phyloP scores from a whole-genome alignment of 2,113 vertebrate genomes.

The Sturnus vulgaris region DNA sequence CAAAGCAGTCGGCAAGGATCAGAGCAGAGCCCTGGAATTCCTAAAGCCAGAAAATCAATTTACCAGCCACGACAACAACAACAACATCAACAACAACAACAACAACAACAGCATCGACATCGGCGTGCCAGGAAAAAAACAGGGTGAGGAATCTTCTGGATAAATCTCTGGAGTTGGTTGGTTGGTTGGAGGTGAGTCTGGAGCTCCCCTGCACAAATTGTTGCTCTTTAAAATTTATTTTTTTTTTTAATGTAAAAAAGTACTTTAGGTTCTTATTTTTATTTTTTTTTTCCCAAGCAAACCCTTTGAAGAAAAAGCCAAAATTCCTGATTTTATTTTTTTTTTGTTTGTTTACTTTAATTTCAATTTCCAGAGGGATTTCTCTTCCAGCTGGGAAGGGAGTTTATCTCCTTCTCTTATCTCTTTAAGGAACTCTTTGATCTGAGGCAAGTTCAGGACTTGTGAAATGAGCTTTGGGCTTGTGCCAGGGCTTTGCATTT shows the following conservation, averaged over 20 bases:
- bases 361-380: neutral
- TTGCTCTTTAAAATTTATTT: neutral
- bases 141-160: neutral
- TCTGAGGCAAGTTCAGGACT: neutral
- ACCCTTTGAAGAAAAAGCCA: neutral
- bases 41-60: neutral
- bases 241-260: neutral
- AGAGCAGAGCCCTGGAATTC: neutral
- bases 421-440: neutral
- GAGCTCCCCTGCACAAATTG: neutral
- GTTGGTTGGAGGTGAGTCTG: neutral
- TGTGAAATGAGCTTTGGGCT: neutral
- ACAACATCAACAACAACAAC: neutral
- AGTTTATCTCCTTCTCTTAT: neutral
- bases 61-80: fast-evolving
- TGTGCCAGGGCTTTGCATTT: neutral
- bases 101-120: neutral
- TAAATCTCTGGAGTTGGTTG: neutral
- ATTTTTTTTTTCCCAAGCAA: neutral
- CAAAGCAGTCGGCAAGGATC: slow-evolving; percentile 14
- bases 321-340: neutral
- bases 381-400: neutral
- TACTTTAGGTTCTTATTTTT: fast-evolving
- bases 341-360: neutral
- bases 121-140: neutral